A percentile compares a stretch with the other conserved stretches of the same genome.
Evolutionary conservation across 1,140 invertebrate genomes (phyloP).

Genomic region (Galendromus occidentalis): DNA sequence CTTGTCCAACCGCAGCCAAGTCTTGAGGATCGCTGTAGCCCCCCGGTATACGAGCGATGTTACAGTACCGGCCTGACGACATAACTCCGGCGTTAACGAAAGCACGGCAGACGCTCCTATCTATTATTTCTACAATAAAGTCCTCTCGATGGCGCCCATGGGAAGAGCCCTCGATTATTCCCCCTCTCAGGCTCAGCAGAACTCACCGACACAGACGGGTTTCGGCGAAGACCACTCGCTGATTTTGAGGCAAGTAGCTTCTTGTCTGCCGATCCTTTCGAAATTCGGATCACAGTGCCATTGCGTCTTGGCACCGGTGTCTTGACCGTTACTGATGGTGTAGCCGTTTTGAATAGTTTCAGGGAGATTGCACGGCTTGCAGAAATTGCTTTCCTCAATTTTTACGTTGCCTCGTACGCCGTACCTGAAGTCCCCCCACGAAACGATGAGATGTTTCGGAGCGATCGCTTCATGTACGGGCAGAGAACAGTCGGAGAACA

Average conservation of each 20-base stretch:
- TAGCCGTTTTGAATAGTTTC: slow-evolving; percentile 4
- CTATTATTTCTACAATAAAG: no score
- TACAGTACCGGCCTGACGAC: not conserved
- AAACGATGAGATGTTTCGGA: slow-evolving; percentile 33
- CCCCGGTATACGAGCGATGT: not conserved
- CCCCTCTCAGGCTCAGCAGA: not conserved
- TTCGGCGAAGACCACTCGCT: not conserved
- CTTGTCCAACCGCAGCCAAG: not conserved
- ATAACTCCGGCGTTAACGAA: no score
- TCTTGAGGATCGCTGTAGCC: not conserved
- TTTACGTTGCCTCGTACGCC: slow-evolving; percentile 35
- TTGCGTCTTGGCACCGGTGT: not conserved
- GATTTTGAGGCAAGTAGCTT: not conserved
- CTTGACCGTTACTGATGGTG: not conserved
- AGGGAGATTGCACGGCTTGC: slow-evolving; percentile 16
- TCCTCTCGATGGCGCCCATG: no score
- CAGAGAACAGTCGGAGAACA: slow-evolving; percentile 31
- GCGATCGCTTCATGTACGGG: slow-evolving; percentile 20
- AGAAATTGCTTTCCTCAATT: slow-evolving; percentile 25
- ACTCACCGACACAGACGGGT: not conserved
- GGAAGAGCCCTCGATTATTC: not conserved
- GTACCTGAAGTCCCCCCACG: slow-evolving; percentile 40
- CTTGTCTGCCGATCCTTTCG: not conserved
- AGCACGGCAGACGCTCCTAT: no score
- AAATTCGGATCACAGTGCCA: slow-evolving; percentile 9